Evolutionary conservation across 2,113 vertebrate species (phyloP), one percentile per base, ranked within the genome.

Genomic region (Myanophis thanlyinensis): DNA sequence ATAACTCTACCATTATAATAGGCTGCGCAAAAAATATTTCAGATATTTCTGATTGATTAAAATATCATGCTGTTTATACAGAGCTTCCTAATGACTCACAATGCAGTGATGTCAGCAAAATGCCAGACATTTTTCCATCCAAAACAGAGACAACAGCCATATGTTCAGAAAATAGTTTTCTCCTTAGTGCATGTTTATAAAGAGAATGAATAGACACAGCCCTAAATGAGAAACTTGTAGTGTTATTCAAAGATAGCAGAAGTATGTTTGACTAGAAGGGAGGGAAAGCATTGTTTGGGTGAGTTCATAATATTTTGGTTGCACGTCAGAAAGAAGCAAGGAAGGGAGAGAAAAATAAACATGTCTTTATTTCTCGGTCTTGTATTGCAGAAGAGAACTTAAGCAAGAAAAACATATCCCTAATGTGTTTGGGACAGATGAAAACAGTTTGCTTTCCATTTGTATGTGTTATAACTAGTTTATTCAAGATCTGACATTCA

Each of bases 131-230:
- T 98, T 98, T 97, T 97, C 97, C 96, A 97, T 98, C 97, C 97
- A 98, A 98, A 97, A 97, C 96, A 97, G 97, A 98, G 98, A 98
- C 97, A 97, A 92, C 89, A 96, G 96, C 97, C 98, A 98, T 98
- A 98, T 98, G 98, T 96, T 97, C 97, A 97, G 96, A 97, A 96
- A 98, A 98, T 98, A 97, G 94, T 98, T 98, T 98, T 96, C 95
- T 97, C 93, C 97, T 98, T 98, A 98, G 96, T 95, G 97, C 97
- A 98, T 97, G 97, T 97, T 98, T 97, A 97, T 97, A 95, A 97
- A 97, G 94, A 96, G 95, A 97, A 95, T 90, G 92, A 96, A 97
- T 97, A 96, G 95, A 96, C 93, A 93, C 89, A 95, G 96, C 93
- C 95, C 95, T 95, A 95, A 96, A 96, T 93, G 94, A 96, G 51